Evolutionary conservation across 2,888 invertebrate genomes (phyloP).

Genomic region (Polyploca ridens): DNA sequence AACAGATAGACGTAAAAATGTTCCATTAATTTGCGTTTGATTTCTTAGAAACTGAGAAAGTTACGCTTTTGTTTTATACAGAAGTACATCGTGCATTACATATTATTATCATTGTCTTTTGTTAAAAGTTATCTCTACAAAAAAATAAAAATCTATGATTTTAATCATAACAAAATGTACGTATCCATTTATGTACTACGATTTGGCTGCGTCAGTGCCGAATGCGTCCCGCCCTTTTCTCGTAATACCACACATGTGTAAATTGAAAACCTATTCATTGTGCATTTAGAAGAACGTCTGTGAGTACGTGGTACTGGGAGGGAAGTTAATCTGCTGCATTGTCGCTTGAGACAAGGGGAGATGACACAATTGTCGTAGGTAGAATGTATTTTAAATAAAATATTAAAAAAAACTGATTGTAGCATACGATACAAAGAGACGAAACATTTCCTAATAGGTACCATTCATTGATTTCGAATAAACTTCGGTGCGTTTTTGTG

Average conservation of each 20-base stretch:
- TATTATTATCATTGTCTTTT: no score
- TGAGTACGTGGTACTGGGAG: constrained; percentile 16
- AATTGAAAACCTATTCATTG: constrained; percentile 59
- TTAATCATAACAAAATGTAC: constrained; percentile 1
- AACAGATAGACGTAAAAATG: no score
- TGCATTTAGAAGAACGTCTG: constrained; percentile 24
- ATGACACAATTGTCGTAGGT: background rate
- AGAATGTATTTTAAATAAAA: background rate
- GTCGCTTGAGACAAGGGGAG: constrained; percentile 31
- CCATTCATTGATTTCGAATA: no score
- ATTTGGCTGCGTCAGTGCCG: constrained; percentile 9
- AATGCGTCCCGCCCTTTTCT: constrained; percentile 55
- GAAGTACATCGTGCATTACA: no score
- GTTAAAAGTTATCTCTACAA: background rate
- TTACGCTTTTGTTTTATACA: no score
- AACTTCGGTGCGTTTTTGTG: no score
- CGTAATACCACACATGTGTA: constrained; percentile 48
- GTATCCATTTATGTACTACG: constrained; percentile 5
- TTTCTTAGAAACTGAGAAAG: no score
- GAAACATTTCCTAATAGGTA: no score
- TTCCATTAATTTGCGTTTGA: no score
- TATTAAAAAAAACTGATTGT: no score
- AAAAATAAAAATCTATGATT: background rate
- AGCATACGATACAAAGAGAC: no score
- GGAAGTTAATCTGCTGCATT: constrained; percentile 33